A percentile compares a stretch with the other conserved stretches of the same genome.
These are phyloP conservation scores for Micrasema longulum DNA, from an alignment of 1,140 invertebrate species.

Conservation along the genomic window DNA sequence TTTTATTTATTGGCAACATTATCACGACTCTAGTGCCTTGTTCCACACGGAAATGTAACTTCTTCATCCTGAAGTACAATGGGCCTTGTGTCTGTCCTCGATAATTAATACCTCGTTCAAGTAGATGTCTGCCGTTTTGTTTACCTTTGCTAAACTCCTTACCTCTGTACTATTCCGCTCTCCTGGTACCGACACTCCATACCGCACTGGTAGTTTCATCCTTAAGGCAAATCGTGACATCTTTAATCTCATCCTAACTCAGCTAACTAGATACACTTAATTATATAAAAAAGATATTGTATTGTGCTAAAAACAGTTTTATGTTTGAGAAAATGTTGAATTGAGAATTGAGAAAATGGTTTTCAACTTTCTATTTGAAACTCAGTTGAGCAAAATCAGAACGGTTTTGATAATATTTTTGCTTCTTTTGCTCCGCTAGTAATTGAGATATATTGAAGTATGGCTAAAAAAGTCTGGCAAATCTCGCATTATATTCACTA, in stretches of 20 bases:
- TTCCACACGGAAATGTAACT: conserved; percentile 28
- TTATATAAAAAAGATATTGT: too few relatives aligned
- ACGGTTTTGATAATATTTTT: too few relatives aligned
- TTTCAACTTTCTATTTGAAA: too few relatives aligned
- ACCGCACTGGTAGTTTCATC: background rate
- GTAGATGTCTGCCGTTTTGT: conserved; percentile 21
- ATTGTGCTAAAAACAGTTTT: too few relatives aligned
- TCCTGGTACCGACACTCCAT: background rate
- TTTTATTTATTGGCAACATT: background rate
- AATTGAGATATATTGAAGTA: too few relatives aligned
- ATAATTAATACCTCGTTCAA: conserved; percentile 36
- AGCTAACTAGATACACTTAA: too few relatives aligned
- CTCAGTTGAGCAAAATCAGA: too few relatives aligned
- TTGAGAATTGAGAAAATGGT: too few relatives aligned
- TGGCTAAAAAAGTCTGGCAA: background rate
- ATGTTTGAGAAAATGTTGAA: too few relatives aligned
- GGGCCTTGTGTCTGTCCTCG: conserved; percentile 19
- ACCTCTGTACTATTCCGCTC: background rate
- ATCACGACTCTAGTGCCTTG: background rate
- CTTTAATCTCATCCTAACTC: conserved; percentile 7
- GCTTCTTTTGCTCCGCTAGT: too few relatives aligned
- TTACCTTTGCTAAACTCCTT: conserved; percentile 24
- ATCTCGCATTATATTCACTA: conserved; percentile 5
- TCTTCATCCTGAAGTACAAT: conserved; percentile 28
- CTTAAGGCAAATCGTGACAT: conserved; percentile 18